These are phyloP conservation scores for Gobionotothen gibberifrons DNA, from an alignment of 2,797 vertebrate species.

Conservation along the genomic window DNA sequence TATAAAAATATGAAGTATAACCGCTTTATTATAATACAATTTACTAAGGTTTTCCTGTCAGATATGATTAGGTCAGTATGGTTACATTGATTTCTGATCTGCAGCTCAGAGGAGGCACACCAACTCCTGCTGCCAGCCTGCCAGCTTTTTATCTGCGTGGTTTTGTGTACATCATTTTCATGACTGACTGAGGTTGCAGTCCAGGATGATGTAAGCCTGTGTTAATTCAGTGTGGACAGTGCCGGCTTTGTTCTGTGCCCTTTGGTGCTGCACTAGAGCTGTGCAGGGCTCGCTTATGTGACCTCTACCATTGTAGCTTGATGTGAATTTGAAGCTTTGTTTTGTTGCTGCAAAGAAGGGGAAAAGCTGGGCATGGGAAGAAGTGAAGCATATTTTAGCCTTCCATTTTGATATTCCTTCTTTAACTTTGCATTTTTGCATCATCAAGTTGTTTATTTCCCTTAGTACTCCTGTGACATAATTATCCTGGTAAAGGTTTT, in stretches of 20 bases:
- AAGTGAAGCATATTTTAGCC: conserved; percentile 50
- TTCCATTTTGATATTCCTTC: conserved; percentile 59
- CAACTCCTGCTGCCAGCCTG: conserved; percentile 31
- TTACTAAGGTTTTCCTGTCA: conserved; percentile 37
- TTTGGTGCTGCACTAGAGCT: conserved; percentile 76
- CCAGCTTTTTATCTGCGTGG: conserved; percentile 68
- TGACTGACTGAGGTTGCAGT: conserved; percentile 77
- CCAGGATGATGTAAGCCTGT: conserved; percentile 83
- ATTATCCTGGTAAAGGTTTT: conserved; percentile 70
- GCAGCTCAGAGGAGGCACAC: conserved; percentile 39
- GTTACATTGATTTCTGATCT: conserved; percentile 62
- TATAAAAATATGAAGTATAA: conserved; percentile 39
- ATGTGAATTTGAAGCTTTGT: conserved; percentile 83
- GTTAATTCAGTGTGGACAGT: conserved; percentile 83
- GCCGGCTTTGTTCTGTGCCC: conserved; percentile 81
- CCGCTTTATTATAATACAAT: conserved; percentile 25
- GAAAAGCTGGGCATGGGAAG: conserved; percentile 28
- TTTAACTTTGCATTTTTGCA: conserved; percentile 64
- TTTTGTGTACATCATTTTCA: conserved; percentile 82
- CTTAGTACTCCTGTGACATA: conserved; percentile 66
- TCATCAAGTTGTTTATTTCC: conserved; percentile 76
- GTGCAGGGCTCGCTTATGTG: conserved; percentile 75
- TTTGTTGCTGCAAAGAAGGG: conserved; percentile 67
- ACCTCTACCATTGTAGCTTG: conserved; percentile 79
- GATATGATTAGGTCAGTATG: conserved; percentile 45